phyloP scores from a whole-genome alignment of 2,797 vertebrate species.

The Myoxocephalus aenaeus region DNA sequence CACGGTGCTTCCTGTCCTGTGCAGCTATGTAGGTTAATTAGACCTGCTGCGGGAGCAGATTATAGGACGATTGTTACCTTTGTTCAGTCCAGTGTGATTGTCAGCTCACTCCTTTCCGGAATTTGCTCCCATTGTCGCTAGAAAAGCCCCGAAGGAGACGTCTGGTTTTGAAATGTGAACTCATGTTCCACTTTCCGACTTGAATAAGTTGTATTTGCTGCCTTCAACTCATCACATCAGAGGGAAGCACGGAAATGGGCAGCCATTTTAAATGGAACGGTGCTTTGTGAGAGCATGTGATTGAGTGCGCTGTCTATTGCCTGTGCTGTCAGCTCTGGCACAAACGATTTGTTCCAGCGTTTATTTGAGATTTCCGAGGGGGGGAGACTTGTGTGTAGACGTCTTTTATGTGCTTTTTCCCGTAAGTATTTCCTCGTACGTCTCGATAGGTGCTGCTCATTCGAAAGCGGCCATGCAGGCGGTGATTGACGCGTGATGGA shows the following conservation, averaged over 20 bases:
- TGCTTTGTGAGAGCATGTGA: constrained; percentile 56
- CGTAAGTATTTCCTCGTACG: constrained; percentile 31
- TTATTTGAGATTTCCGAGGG: constrained; percentile 54
- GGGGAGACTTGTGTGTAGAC: constrained; percentile 14
- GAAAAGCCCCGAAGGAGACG: constrained; percentile 38
- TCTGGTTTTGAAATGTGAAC: constrained; percentile 52
- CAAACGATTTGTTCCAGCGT: constrained; percentile 58
- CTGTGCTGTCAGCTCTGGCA: constrained; percentile 51
- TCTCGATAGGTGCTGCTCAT: constrained; percentile 50
- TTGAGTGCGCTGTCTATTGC: constrained; percentile 36
- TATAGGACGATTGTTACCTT: constrained; percentile 59
- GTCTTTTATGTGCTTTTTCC: constrained; percentile 36
- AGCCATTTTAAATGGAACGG: constrained; percentile 69
- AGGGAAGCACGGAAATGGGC: constrained; percentile 37
- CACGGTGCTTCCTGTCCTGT: constrained; percentile 54
- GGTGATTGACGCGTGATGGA: constrained; percentile 63
- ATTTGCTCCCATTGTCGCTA: constrained; percentile 52
- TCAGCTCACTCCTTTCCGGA: constrained; percentile 40
- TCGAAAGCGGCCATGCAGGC: constrained; percentile 30
- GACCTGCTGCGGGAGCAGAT: constrained; percentile 51
- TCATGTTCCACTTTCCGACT: constrained; percentile 62
- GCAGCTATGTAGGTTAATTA: constrained; percentile 68
- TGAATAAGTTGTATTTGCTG: constrained; percentile 48
- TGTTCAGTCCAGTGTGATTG: constrained; percentile 52
- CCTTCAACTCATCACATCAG: constrained; percentile 58